phyloP scores from a whole-genome alignment of 1,140 invertebrate genomes.

The Drosophila lini region DNA sequence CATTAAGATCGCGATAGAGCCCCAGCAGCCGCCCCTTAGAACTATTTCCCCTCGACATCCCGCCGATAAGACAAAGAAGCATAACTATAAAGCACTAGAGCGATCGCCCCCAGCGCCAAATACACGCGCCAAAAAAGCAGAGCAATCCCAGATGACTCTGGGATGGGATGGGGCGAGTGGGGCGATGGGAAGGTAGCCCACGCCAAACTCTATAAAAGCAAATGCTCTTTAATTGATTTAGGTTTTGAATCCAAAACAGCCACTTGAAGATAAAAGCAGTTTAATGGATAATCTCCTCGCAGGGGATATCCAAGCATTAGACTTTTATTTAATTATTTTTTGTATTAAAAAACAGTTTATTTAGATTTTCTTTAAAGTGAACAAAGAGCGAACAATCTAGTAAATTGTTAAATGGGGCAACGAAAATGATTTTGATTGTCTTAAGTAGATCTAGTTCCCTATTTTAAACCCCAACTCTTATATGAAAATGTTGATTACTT shows the following conservation, averaged over 20 bases:
- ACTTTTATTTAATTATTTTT: background rate
- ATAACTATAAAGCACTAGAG: constrained; percentile 43
- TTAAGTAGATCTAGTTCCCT: constrained; percentile 14
- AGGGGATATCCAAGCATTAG: too few relatives aligned
- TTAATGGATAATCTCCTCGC: background rate
- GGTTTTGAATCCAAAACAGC: background rate
- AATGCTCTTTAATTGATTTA: constrained; percentile 12
- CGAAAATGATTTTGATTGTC: constrained; percentile 29
- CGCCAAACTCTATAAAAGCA: background rate
- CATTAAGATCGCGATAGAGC: constrained; percentile 56
- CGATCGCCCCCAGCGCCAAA: constrained; percentile 51
- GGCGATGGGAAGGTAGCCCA: background rate
- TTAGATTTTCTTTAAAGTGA: constrained; percentile 36
- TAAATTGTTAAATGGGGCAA: constrained; percentile 30
- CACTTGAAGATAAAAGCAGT: constrained; percentile 16
- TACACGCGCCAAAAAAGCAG: constrained; percentile 43
- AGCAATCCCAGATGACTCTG: constrained; percentile 51
- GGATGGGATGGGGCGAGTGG: constrained; percentile 5
- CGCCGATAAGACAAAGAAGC: constrained; percentile 59
- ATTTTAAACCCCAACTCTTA: background rate
- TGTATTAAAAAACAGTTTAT: background rate
- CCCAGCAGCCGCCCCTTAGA: constrained; percentile 4
- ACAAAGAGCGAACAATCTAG: constrained; percentile 33
- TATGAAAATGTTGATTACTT: background rate
- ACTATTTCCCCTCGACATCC: constrained; percentile 25